Evolutionary conservation across 2,113 vertebrate genomes (phyloP).

Genomic region (Clupea harengus): DNA sequence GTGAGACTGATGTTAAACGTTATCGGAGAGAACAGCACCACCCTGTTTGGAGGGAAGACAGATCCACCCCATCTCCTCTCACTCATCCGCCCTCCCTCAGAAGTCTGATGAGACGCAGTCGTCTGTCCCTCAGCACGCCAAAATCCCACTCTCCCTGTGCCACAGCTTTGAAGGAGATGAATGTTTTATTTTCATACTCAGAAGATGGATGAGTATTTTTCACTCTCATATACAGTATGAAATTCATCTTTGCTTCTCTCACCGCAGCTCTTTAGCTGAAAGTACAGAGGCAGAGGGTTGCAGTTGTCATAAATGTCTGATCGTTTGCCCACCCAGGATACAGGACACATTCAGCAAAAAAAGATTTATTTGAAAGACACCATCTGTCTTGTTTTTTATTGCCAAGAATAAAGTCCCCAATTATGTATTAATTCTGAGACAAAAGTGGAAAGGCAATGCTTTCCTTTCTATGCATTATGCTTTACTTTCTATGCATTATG

Average conservation of each 20-base stretch:
- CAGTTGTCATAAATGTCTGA: not conserved
- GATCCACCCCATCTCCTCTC: not conserved
- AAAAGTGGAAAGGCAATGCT: not conserved
- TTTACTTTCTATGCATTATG: not conserved
- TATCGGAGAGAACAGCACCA: not conserved
- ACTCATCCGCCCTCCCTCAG: not conserved
- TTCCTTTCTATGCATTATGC: not conserved
- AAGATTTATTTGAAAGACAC: not conserved
- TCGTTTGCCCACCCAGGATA: not conserved
- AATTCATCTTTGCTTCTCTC: not conserved
- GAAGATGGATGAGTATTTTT: constrained; percentile 18
- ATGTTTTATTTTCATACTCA: not conserved
- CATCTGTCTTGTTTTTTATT: not conserved
- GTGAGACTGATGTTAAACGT: not conserved
- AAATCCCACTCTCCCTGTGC: not conserved
- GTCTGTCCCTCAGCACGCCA: not conserved
- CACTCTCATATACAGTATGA: not conserved
- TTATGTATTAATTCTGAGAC: not conserved
- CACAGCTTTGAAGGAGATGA: not conserved
- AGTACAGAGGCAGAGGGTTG: not conserved
- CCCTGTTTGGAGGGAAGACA: not conserved
- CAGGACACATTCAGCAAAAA: not conserved
- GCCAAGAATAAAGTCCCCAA: not conserved
- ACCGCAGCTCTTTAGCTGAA: not conserved
- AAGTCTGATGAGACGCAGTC: constrained; percentile 1